Evolutionary conservation across 2,888 invertebrate genomes (phyloP).

Genomic region (Dichetophora obliterata): DNA sequence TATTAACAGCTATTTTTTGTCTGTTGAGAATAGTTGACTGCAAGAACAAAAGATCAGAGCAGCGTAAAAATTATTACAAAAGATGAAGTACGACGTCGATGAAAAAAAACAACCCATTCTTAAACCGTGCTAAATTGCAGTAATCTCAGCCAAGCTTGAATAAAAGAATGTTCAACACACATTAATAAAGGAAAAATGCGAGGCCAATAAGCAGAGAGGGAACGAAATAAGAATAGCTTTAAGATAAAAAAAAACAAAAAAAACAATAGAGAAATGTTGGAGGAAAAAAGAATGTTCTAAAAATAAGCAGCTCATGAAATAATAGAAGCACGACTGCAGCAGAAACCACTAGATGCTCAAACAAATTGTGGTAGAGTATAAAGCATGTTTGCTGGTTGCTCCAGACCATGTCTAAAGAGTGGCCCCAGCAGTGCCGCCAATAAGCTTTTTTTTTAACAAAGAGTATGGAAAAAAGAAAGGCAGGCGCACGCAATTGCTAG

Average conservation of each 20-base stretch:
- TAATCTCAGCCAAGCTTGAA: not conserved
- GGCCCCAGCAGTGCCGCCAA: not conserved
- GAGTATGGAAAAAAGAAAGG: not conserved
- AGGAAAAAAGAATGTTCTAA: slow-evolving; percentile 12
- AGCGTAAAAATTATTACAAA: not conserved
- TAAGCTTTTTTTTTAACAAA: not conserved
- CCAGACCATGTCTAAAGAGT: slow-evolving; percentile 18
- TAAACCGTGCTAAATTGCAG: slow-evolving; percentile 21
- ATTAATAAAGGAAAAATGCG: slow-evolving; percentile 13
- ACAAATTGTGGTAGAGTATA: slow-evolving; percentile 14
- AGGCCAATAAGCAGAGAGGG: not conserved
- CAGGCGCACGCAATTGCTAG: not conserved
- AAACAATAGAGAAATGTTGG: not conserved
- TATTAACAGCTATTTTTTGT: slow-evolving; percentile 5
- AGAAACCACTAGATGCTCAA: slow-evolving; percentile 10
- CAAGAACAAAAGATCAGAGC: not conserved
- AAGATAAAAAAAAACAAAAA: not conserved
- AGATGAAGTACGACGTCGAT: not conserved
- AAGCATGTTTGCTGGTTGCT: slow-evolving; percentile 9
- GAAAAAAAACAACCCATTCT: not conserved
- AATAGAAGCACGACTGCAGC: slow-evolving; percentile 22
- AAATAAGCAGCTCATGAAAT: slow-evolving; percentile 28
- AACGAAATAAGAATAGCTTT: not conserved
- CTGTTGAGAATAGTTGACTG: not conserved
- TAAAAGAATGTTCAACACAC: not conserved